These are phyloP conservation scores for Drosophila teissieri DNA, from an alignment of 1,140 invertebrate species.

Conservation along the genomic window DNA sequence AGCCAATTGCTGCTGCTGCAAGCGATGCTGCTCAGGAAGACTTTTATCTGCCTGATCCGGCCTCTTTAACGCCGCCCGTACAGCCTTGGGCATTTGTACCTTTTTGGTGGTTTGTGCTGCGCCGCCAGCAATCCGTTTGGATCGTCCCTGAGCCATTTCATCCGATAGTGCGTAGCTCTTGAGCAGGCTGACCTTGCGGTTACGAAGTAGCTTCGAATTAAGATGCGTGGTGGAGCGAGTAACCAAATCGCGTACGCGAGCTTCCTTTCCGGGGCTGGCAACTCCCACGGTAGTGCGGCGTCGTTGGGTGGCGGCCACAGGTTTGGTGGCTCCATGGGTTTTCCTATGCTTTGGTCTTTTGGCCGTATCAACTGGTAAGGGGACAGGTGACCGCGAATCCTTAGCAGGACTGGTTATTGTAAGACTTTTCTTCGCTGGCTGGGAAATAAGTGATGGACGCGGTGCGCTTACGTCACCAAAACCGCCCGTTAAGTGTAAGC, in stretches of 20 bases:
- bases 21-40: conserved; percentile 32
- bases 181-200: conserved; percentile 64
- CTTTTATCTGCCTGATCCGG: conserved; percentile 6
- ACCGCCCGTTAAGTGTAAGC: background rate
- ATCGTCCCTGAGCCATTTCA: conserved; percentile 6
- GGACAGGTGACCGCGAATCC: background rate
- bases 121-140: conserved; percentile 53
- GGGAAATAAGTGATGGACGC: conserved; percentile 7
- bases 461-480: conserved; percentile 1
- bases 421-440: background rate
- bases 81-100: conserved; percentile 1
- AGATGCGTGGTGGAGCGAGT: conserved; percentile 66
- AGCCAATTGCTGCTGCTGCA: conserved; percentile 37
- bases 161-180: conserved; percentile 67
- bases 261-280: background rate
- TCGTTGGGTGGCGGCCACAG: conserved; percentile 3
- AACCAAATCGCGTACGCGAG: conserved; percentile 49
- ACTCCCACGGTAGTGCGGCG: conserved; percentile 43
- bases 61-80: background rate
- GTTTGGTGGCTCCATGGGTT: conserved; percentile 6
- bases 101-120: conserved; percentile 11
- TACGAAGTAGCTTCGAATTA: conserved; percentile 68
- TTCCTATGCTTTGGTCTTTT: conserved; percentile 5
- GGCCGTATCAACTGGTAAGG: background rate
- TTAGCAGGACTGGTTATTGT: background rate